Base-by-base conservation (phyloP, 2,888 invertebrate species). In the Morpho deidamia region DNA sequence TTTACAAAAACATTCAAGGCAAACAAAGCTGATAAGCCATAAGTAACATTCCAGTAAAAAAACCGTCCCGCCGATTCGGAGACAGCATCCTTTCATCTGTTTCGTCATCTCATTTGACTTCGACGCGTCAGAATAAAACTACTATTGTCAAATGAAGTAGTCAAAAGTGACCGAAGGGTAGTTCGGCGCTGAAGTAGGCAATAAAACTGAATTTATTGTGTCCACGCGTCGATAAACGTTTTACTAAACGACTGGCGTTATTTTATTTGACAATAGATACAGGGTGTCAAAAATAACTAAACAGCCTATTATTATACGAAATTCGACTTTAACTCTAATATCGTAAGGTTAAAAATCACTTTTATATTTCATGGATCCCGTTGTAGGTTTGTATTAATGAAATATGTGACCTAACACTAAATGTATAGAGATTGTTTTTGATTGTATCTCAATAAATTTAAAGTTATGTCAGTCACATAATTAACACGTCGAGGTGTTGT, bases 121-220 rank as follows among this genome's bases (percentile, higher is more conserved):
- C 7, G 11, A 14, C 11, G 14, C 11, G 35, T 56, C 52, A 39
- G 38, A 51, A 55, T 52, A 58, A 52, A 56, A 46, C 51, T n/a
- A 56, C 51, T 50, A 53, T 44, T 53, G 53, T 53, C 55, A 69
- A 72, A 77, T 78, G 65, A 71, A 69, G 66, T 56, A 58, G 64
- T 63, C 59, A 66, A 61, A 62, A 65, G 72, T 66, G 67, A 62
- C 67, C 65, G 23, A 68, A 65, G 55, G 58, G 61, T 53, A 63
- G 64, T 64, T 59, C 51, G 56, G 50, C 58, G 54, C 49, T 62
- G 52, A 58, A 60, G 53, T 53, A 58, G 48, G 55, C 76, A 76
- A 84, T 87, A 86, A 87, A 88, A 83, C 59, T 63, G 61, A 76
- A 88, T 88, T 88, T 88, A 88, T 86, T 71, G 69, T 69, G 76